A percentile compares a stretch with the other conserved stretches of the same genome.
These are phyloP conservation scores for Rhamnusium bicolor DNA, from an alignment of 2,888 invertebrate species.

Conservation along the genomic window DNA sequence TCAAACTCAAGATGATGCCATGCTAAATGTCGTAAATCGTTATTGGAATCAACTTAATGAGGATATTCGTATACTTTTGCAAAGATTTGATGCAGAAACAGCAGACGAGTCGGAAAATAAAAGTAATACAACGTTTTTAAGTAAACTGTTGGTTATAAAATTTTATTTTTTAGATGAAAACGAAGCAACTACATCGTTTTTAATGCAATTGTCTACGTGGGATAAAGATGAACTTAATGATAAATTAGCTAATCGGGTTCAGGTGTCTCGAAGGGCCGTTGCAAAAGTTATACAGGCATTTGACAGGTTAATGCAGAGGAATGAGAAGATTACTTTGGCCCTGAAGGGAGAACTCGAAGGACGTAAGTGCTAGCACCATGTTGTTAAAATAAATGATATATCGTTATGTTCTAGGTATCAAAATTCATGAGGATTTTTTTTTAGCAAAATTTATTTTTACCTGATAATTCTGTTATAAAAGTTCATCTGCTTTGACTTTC, in stretches of 20 bases:
- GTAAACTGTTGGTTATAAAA: not conserved
- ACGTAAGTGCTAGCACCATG: no score
- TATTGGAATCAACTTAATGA: conserved; percentile 98
- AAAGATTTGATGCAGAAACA: conserved; percentile 97
- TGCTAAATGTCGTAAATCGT: conserved; percentile 96
- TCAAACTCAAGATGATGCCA: conserved; percentile 97
- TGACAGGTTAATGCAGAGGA: conserved; percentile 95
- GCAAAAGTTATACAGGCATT: conserved; percentile 97
- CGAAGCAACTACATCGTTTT: conserved; percentile 95
- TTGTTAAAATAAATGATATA: no score
- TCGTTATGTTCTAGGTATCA: no score
- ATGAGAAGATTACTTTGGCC: conserved; percentile 93
- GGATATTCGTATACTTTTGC: conserved; percentile 93
- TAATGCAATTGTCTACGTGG: conserved; percentile 97
- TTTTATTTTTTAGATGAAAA: conserved; percentile 84
- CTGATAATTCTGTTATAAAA: no score
- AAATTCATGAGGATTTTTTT: no score
- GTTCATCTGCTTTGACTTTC: not conserved
- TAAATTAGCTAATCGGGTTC: conserved; percentile 94
- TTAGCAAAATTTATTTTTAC: no score
- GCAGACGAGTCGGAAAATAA: conserved; percentile 96
- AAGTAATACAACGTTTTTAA: conserved; percentile 73
- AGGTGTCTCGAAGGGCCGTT: conserved; percentile 96
- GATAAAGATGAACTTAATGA: conserved; percentile 98
- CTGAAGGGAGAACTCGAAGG: conserved; percentile 88